Conservation (phyloP, 2,888 invertebrate species). For the Cheilosia urbana region DNA sequence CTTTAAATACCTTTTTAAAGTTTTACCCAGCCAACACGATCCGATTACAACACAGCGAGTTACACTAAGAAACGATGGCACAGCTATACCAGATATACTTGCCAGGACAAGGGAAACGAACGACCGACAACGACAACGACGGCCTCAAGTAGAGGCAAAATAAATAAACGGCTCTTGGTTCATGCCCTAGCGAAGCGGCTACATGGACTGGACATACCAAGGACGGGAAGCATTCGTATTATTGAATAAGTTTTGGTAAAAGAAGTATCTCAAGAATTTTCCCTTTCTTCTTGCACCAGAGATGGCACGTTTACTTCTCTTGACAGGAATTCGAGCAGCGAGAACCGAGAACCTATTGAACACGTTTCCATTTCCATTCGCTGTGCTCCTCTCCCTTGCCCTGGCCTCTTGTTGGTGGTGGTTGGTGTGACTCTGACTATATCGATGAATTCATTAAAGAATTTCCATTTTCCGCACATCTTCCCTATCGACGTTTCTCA, state of each 20-base stretch:
- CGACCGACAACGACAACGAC: neutral
- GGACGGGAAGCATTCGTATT: constrained; percentile 43
- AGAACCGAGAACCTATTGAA: constrained; percentile 47
- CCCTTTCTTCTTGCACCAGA: constrained; percentile 9
- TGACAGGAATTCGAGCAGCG: constrained; percentile 48
- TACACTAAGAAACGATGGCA: constrained; percentile 19
- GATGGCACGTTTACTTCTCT: constrained; percentile 62
- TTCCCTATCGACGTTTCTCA: constrained; percentile 15
- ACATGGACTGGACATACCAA: neutral
- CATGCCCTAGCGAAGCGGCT: neutral
- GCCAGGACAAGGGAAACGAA: constrained; percentile 36
- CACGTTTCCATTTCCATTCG: constrained; percentile 51
- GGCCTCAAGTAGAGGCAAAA: constrained; percentile 4
- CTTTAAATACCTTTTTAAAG: constrained; percentile 58
- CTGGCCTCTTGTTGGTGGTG: neutral
- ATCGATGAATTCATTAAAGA: constrained; percentile 68
- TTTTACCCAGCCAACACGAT: constrained; percentile 41
- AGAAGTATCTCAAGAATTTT: constrained; percentile 65
- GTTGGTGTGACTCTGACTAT: neutral
- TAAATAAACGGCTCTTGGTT: constrained; percentile 27
- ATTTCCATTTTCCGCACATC: constrained; percentile 38
- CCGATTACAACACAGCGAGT: constrained; percentile 38
- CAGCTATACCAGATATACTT: constrained; percentile 32
- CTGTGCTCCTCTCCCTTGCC: constrained; percentile 41
- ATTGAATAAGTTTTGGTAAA: constrained; percentile 68